These are phyloP conservation scores for Oncorhynchus tshawytscha DNA, from an alignment of 2,113 vertebrate species.

Conservation along the genomic window DNA sequence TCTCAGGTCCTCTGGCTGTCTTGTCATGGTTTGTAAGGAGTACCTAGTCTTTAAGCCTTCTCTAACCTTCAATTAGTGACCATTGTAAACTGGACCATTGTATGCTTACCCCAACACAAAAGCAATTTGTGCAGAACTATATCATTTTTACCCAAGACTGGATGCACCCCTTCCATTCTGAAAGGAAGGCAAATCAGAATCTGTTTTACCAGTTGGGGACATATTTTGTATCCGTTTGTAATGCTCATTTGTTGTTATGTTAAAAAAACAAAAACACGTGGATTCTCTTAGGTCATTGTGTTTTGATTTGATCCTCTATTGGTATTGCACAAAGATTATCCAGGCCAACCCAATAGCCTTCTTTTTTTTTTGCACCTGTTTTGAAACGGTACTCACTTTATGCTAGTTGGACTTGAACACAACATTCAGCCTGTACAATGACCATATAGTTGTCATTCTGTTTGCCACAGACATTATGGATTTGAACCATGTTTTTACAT, in stretches of 20 bases:
- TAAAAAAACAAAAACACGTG: constrained; percentile 18
- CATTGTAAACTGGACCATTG: not conserved
- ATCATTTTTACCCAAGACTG: not conserved
- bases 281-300: not conserved
- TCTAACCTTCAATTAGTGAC: not conserved
- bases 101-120: not conserved
- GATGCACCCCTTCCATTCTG: not conserved
- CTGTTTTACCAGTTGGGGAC: constrained; percentile 2
- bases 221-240: constrained; percentile 2
- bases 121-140: not conserved
- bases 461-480: constrained; percentile 22
- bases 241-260: not conserved
- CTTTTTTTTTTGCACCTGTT: constrained; percentile 40
- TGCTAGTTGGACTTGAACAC: constrained; percentile 44
- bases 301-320: constrained; percentile 16
- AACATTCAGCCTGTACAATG: constrained; percentile 33
- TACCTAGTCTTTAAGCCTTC: constrained; percentile 32
- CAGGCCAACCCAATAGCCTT: constrained; percentile 44
- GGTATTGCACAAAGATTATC: constrained; percentile 49
- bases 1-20: not conserved
- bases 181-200: not conserved
- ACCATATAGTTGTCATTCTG: constrained; percentile 51
- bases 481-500: constrained; percentile 42
- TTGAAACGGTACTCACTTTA: constrained; percentile 36
- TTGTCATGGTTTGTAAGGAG: not conserved